Percentiles rank a stretch among this genome's conserved stretches.
Conservation (phyloP, 2,113 vertebrate genomes). For the Phoxinus phoxinus region DNA sequence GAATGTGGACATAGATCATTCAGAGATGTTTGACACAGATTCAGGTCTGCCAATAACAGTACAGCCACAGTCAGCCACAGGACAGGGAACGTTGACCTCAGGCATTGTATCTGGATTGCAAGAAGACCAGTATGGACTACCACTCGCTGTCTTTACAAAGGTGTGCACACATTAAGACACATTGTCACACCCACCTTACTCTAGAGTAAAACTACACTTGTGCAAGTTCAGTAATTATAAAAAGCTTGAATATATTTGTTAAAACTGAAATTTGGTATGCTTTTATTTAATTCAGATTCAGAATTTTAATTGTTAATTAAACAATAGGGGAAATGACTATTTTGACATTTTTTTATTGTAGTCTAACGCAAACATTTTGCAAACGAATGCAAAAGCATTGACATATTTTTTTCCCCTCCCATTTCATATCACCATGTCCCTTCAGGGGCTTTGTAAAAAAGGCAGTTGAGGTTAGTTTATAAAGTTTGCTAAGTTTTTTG, state of each 20-base stretch:
- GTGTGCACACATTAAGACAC: slow-evolving; percentile 70
- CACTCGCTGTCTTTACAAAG: slow-evolving; percentile 94
- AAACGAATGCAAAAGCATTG: too few relatives aligned
- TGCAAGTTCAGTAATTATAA: background rate
- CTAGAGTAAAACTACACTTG: background rate
- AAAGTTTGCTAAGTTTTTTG: background rate
- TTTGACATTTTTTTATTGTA: too few relatives aligned
- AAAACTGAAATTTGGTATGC: background rate
- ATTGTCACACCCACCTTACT: background rate
- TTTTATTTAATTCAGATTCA: background rate
- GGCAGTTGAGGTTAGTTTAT: background rate
- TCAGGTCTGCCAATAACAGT: slow-evolving; percentile 81
- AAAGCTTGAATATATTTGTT: background rate
- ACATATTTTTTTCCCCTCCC: too few relatives aligned
- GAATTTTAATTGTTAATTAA: background rate
- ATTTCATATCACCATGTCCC: too few relatives aligned
- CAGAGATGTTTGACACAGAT: slow-evolving; percentile 67
- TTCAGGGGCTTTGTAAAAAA: too few relatives aligned
- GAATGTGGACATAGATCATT: slow-evolving; percentile 66
- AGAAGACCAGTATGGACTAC: slow-evolving; percentile 93
- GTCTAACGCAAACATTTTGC: too few relatives aligned
- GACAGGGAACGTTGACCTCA: slow-evolving; percentile 75
- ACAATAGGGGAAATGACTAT: background rate
- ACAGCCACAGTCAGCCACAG: slow-evolving; percentile 69
- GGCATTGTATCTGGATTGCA: slow-evolving; percentile 91